These are phyloP conservation scores for Coendou prehensilis DNA, from an alignment of 2,797 vertebrate species.

Conservation along the genomic window DNA sequence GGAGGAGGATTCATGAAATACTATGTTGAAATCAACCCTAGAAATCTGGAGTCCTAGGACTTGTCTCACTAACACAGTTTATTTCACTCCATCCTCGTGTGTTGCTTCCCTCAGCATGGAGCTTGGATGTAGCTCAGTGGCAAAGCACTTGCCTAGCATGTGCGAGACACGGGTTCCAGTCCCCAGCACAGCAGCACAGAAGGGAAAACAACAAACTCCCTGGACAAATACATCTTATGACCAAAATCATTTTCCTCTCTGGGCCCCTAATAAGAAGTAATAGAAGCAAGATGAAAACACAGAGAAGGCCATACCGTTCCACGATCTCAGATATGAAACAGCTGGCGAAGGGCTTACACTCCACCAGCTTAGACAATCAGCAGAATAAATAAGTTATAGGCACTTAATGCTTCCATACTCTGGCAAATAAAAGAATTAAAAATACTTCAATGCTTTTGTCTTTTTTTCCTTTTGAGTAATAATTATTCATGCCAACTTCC, in stretches of 20 bases:
- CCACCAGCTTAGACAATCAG: neutral
- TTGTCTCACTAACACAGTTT: fast-evolving
- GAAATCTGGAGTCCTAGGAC: neutral
- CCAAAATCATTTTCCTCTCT: neutral
- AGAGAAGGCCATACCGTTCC: neutral
- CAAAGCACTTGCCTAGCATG: neutral
- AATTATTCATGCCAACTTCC: neutral
- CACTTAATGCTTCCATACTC: neutral
- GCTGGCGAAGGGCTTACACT: neutral
- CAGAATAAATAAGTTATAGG: neutral
- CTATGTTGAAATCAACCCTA: neutral
- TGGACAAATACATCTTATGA: neutral
- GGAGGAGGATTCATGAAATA: neutral
- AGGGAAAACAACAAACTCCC: neutral
- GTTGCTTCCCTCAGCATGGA: neutral
- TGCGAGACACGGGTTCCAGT: neutral
- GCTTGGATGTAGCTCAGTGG: neutral
- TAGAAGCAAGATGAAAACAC: neutral
- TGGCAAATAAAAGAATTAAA: neutral
- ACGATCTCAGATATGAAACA: neutral
- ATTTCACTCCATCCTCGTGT: neutral
- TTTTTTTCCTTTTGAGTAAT: neutral
- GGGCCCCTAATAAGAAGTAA: neutral
- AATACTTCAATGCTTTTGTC: neutral
- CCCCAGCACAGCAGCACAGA: neutral